Evolutionary conservation across 37 sponge, comb jelly and placozoan genomes (phyloP).

Genomic region (Crambe crambe): DNA sequence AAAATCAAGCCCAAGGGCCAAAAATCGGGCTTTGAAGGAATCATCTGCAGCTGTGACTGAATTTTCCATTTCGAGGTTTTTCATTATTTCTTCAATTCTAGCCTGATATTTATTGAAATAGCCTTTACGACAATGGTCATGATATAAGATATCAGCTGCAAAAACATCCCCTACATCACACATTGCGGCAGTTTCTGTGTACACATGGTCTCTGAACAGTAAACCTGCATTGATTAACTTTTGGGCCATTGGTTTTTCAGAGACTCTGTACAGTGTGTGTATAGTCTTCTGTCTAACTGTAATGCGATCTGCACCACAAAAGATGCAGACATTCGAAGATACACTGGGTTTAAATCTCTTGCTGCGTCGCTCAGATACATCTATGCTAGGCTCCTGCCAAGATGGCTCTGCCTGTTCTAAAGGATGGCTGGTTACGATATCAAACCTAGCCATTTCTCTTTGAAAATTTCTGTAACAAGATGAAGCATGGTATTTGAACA

Average conservation of each 20-base stretch:
- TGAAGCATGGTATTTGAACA: neutral
- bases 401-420: neutral
- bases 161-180: neutral
- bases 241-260: too few species aligned
- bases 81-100: neutral
- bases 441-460: neutral
- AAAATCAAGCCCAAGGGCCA: neutral
- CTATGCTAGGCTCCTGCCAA: neutral
- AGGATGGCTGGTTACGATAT: neutral
- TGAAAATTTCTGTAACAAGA: neutral
- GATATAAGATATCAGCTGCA: slow-evolving; percentile 13
- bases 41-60: too few species aligned
- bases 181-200: neutral
- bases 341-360: neutral
- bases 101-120: slow-evolving; percentile 15
- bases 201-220: neutral
- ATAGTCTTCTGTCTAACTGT: neutral
- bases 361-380: neutral
- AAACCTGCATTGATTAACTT: too few species aligned
- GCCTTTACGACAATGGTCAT: neutral
- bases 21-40: too few species aligned
- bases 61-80: slow-evolving; percentile 1
- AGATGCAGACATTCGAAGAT: neutral
- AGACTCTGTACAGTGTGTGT: too few species aligned
- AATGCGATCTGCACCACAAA: neutral